Base-by-base conservation (phyloP, 2,797 vertebrate genomes). In the Miichthys miiuy region DNA sequence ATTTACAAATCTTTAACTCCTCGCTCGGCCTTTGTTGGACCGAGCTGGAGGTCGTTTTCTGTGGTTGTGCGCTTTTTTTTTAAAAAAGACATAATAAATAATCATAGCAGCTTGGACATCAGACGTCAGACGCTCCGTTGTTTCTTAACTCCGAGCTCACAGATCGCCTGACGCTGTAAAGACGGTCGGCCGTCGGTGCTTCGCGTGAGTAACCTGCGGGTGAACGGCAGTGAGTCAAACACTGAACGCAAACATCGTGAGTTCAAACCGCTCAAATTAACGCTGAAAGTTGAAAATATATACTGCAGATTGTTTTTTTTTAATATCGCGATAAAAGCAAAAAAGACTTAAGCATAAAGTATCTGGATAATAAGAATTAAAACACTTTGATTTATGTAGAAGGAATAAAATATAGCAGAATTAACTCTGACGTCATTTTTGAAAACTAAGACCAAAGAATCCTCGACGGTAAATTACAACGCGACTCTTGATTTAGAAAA, bases 401-500 rank as follows among this genome's bases (percentile, higher is more conserved):
- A 86, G 75, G 79, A 92, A 88, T 83, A 89, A 92, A 91, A 90
- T 72, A 86, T 61, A 82, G 75, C 61, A 82, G 62, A 86, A 87
- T 77, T 64, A 72, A 76, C 58, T 73, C 70, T 52, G 42, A 75
- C 10, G 16, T 74, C 54, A 64, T 81, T 86, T 93, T 93, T 93
- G 92, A 94, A 95, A 95, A 90, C 85, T 90, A 84, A 90, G 91
- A 93, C 89, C 91, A 80, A 87, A 83, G 87, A 67, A 69, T 50
- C 60, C 54, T 63, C 17, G 23, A 80, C 77, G 68, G 70, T 76
- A 85, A 87, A 84, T 76, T 62, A 79, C 65, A 85, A 77, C 65
- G 54, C 12, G 52, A 72, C 69, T 79, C 48, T 18, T 5, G 56
- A 48, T 88, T 88, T 80, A 83, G 61, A 83, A 88, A 79, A 81